A percentile compares a stretch with the other conserved stretches of the same genome.
Evolutionary conservation across 2,888 invertebrate genomes (phyloP).

Genomic region (Platycnemis pennipes): DNA sequence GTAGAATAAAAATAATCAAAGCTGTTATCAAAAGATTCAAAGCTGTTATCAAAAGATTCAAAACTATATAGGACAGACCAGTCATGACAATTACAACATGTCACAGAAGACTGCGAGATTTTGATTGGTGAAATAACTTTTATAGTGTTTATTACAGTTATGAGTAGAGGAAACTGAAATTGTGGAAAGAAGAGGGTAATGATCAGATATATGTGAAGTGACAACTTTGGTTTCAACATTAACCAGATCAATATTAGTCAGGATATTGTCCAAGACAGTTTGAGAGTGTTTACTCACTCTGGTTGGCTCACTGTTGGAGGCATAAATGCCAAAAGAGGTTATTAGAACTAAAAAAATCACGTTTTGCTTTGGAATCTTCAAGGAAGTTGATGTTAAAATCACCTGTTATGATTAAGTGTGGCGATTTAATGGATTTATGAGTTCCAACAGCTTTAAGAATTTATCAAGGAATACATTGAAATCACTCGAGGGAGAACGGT

Average conservation of each 20-base stretch:
- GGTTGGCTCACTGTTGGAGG: neutral
- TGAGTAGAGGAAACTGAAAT: neutral
- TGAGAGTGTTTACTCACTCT: neutral
- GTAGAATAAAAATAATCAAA: neutral
- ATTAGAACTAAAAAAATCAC: neutral
- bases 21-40: no score
- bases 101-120: neutral
- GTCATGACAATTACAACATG: neutral
- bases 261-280: neutral
- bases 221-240: neutral
- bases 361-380: neutral
- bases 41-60: neutral
- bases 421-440: neutral
- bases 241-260: slow-evolving; percentile 15
- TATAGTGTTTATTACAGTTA: neutral
- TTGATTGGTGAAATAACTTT: neutral
- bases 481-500: slow-evolving; percentile 1
- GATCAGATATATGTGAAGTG: neutral
- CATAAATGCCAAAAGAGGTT: slow-evolving; percentile 1
- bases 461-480: neutral
- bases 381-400: slow-evolving; percentile 1
- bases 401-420: neutral
- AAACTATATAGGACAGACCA: neutral
- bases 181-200: neutral
- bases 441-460: neutral